phyloP scores from a whole-genome alignment of 2,113 vertebrate genomes.

The Mellivora capensis region DNA sequence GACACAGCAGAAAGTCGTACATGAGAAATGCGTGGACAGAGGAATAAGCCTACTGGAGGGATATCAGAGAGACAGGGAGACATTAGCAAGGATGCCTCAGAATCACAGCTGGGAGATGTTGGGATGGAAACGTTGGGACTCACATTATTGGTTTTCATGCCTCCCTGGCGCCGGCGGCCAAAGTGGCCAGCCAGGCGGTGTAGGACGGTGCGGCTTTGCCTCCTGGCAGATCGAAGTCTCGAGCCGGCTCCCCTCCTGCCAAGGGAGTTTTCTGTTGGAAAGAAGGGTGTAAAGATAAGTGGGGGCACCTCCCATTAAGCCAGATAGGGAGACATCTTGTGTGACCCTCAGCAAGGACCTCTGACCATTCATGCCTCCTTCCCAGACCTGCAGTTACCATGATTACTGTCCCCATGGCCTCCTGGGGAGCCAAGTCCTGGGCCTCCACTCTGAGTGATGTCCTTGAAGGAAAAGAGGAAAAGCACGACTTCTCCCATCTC shows the following conservation, averaged over 20 bases:
- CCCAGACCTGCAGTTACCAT: slow-evolving; percentile 56
- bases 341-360: neutral
- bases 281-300: neutral
- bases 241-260: slow-evolving; percentile 81
- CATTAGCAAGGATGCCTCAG: neutral
- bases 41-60: neutral
- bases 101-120: neutral
- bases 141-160: slow-evolving; percentile 88
- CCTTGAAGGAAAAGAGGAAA: slow-evolving; percentile 97
- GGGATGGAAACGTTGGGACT: slow-evolving; percentile 68
- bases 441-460: slow-evolving; percentile 87
- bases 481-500: slow-evolving; percentile 96
- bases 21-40: neutral
- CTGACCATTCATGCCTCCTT: neutral
- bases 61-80: neutral
- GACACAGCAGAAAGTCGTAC: neutral
- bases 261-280: slow-evolving; percentile 77
- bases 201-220: slow-evolving; percentile 85
- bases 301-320: neutral
- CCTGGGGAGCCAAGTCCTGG: neutral
- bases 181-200: slow-evolving; percentile 87
- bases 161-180: slow-evolving; percentile 80
- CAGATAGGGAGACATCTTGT: neutral
- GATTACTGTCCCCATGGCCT: slow-evolving; percentile 42
- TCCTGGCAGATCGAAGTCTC: slow-evolving; percentile 81